phyloP scores from a whole-genome alignment of 2,113 vertebrate genomes.

The Chionodraco myersi region DNA sequence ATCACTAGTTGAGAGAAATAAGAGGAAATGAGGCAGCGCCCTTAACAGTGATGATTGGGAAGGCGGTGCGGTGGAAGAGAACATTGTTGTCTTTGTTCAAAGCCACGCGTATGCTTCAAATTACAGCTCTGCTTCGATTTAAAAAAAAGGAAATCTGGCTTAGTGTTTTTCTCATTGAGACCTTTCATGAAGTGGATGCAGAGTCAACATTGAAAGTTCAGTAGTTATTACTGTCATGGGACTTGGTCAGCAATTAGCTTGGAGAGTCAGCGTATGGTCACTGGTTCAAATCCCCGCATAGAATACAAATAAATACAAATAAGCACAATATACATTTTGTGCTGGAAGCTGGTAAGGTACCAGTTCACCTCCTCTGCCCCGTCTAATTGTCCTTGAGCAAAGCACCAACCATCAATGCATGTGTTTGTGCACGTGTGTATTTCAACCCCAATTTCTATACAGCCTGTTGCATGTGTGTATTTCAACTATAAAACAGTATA shows the following conservation, averaged over 20 bases:
- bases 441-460: too few species aligned
- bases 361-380: too few species aligned
- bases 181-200: constrained; percentile 29
- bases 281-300: too few species aligned
- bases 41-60: constrained; percentile 58
- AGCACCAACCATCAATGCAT: too few species aligned
- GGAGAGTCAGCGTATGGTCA: too few species aligned
- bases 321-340: too few species aligned
- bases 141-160: constrained; percentile 24
- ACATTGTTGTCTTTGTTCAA: constrained; percentile 77
- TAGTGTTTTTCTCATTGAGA: constrained; percentile 25
- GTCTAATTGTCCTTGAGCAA: too few species aligned
- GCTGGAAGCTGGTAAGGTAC: too few species aligned
- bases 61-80: constrained; percentile 44
- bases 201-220: neutral
- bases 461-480: too few species aligned
- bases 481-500: too few species aligned
- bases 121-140: constrained; percentile 47
- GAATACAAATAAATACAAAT: too few species aligned
- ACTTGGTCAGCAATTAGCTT: constrained; percentile 57
- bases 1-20: constrained; percentile 61
- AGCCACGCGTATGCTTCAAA: constrained; percentile 63
- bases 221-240: constrained; percentile 71
- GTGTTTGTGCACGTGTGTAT: too few species aligned
- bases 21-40: constrained; percentile 66